Percentiles rank a stretch among this genome's conserved stretches.
Conservation (phyloP, 2,797 vertebrate species). For the Dallia pectoralis region DNA sequence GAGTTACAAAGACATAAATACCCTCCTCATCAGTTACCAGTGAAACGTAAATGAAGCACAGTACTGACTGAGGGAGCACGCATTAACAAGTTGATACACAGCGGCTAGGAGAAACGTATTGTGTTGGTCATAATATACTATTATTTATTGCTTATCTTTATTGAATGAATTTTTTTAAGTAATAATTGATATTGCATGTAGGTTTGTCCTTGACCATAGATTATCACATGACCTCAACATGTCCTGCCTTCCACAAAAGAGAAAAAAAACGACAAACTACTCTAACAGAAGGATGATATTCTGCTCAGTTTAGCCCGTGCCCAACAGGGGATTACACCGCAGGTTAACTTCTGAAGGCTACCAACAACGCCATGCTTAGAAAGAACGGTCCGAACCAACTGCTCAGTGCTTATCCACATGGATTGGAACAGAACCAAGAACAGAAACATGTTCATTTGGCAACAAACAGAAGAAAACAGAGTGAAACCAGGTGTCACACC, state of each 20-base stretch:
- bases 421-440: constrained; percentile 7
- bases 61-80: too few species aligned
- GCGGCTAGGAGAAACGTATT: too few species aligned
- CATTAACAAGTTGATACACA: too few species aligned
- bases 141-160: too few species aligned
- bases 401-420: constrained; percentile 10
- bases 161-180: too few species aligned
- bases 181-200: too few species aligned
- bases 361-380: constrained; percentile 7
- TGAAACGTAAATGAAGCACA: too few species aligned
- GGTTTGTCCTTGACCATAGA: background rate
- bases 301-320: constrained; percentile 16
- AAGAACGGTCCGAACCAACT: constrained; percentile 23
- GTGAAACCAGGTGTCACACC: background rate
- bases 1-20: constrained; percentile 3
- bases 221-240: background rate
- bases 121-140: too few species aligned
- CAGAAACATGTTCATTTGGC: constrained; percentile 9
- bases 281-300: background rate
- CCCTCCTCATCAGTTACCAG: too few species aligned
- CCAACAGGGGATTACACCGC: constrained; percentile 7
- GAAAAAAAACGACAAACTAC: background rate
- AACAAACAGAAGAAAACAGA: background rate
- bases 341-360: constrained; percentile 19
- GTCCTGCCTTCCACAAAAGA: background rate